These are phyloP conservation scores for Mormyrus hasselquistii DNA, from an alignment of 2,797 vertebrate genomes.

Conservation along the genomic window DNA sequence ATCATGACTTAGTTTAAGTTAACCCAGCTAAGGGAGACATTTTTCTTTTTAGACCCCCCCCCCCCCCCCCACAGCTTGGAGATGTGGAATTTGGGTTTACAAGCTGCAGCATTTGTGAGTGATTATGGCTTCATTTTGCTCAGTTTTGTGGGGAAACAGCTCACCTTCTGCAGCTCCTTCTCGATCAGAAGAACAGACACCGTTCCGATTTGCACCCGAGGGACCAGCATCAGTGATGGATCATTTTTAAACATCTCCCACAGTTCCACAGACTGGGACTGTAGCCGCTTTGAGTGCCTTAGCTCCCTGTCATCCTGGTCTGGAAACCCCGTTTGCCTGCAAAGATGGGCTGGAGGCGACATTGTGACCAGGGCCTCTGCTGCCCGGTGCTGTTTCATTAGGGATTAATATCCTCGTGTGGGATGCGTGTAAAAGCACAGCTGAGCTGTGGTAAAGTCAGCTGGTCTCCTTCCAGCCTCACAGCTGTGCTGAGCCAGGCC, in stretches of 20 bases:
- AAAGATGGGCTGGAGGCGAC: background rate
- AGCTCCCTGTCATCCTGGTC: background rate
- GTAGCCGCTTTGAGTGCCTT: background rate
- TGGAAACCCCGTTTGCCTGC: background rate
- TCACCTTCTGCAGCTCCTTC: background rate
- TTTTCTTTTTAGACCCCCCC: background rate
- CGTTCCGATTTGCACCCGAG: background rate
- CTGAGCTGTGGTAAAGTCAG: background rate
- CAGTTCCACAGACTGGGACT: background rate
- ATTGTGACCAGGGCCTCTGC: background rate
- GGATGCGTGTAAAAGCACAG: background rate
- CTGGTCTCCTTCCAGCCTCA: background rate
- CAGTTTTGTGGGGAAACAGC: background rate
- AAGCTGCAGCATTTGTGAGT: background rate
- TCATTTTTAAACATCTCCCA: background rate
- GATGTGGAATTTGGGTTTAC: background rate
- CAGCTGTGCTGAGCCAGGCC: background rate
- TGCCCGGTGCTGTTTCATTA: background rate
- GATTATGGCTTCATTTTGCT: background rate
- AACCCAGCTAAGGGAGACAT: background rate
- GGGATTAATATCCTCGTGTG: background rate
- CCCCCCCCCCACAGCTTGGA: background rate
- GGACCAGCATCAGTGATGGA: background rate
- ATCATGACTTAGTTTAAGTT: background rate
- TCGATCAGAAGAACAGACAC: background rate